Percentiles rank a stretch among this genome's conserved stretches.
Evolutionary conservation across 2,113 vertebrate genomes (phyloP).

Genomic region (Patagioenas fasciata): DNA sequence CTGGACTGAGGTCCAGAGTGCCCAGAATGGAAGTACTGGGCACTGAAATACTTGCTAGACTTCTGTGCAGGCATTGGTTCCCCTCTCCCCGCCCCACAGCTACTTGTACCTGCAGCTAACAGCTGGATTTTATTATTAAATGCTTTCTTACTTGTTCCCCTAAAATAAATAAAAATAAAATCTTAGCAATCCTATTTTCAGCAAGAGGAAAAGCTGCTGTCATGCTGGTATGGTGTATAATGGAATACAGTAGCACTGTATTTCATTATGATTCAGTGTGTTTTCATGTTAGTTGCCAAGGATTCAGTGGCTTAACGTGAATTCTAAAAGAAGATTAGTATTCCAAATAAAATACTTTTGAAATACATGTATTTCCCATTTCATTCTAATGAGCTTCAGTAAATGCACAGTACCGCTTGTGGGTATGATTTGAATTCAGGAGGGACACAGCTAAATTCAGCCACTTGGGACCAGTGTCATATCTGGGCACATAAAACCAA

Average conservation of each 20-base stretch:
- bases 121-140: slow-evolving; percentile 5
- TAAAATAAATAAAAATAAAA: slow-evolving; percentile 52
- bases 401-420: not conserved
- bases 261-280: slow-evolving; percentile 58
- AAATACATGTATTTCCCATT: slow-evolving; percentile 15
- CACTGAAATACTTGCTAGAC: not conserved
- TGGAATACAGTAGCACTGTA: slow-evolving; percentile 7
- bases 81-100: not conserved
- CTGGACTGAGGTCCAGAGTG: not conserved
- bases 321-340: slow-evolving; percentile 59
- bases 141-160: not conserved
- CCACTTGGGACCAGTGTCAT: not conserved
- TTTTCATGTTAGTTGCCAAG: slow-evolving; percentile 58
- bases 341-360: slow-evolving; percentile 46
- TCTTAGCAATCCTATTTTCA: slow-evolving; percentile 20
- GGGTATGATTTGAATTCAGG: not conserved
- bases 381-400: slow-evolving; percentile 26
- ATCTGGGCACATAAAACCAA: not conserved
- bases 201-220: slow-evolving; percentile 28
- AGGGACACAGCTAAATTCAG: not conserved
- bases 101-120: not conserved
- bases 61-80: not conserved
- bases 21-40: not conserved
- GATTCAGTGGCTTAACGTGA: slow-evolving; percentile 34
- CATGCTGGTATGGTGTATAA: not conserved